Evolutionary conservation across 2,113 vertebrate species (phyloP).

Genomic region (Passerina amoena): DNA sequence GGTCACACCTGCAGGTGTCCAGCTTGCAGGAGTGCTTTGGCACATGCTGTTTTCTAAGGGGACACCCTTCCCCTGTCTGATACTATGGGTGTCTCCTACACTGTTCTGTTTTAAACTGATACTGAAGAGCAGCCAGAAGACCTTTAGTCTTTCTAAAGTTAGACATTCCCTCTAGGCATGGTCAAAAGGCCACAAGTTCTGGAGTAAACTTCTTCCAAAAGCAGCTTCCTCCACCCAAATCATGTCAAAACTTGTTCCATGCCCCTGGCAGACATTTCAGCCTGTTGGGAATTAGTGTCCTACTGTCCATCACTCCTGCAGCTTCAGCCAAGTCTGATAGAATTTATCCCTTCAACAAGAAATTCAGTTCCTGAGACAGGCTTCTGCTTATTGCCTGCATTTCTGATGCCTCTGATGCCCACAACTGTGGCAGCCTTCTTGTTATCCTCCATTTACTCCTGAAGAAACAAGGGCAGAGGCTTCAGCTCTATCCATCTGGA

Average conservation of each 20-base stretch:
- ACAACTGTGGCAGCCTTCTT: background rate
- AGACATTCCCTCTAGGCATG: background rate
- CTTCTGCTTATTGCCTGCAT: background rate
- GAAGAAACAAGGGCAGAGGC: background rate
- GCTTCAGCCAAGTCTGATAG: background rate
- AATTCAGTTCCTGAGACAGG: background rate
- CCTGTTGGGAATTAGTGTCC: background rate
- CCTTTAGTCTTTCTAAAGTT: background rate
- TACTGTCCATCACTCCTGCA: background rate
- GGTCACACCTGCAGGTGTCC: background rate
- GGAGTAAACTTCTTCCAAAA: background rate
- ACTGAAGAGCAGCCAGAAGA: background rate
- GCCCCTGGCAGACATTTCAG: background rate
- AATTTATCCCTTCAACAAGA: background rate
- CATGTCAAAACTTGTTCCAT: background rate
- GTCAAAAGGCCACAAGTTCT: background rate
- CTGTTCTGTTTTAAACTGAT: background rate
- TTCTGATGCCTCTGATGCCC: background rate
- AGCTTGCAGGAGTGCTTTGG: background rate
- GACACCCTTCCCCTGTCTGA: background rate
- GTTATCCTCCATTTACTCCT: background rate
- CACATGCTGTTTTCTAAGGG: accelerated
- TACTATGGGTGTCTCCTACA: background rate
- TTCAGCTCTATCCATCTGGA: background rate
- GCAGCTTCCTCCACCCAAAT: background rate